phyloP scores from a whole-genome alignment of 2,797 vertebrate species.

The Mycteria americana region DNA sequence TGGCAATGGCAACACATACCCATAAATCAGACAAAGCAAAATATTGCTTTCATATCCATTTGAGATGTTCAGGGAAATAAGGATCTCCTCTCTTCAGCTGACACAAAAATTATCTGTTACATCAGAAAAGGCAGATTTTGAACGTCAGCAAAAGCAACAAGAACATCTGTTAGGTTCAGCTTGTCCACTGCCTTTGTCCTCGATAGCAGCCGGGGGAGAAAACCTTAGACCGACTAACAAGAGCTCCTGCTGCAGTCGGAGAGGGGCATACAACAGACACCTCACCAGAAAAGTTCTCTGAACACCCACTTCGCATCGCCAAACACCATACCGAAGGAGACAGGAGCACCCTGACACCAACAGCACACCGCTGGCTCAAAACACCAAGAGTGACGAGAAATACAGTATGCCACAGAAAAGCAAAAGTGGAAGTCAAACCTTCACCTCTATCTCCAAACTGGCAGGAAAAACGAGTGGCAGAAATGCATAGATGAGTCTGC shows the following conservation, averaged over 20 bases:
- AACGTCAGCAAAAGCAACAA: background rate
- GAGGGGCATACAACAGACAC: rapidly evolving
- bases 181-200: background rate
- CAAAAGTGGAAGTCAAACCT: background rate
- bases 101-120: background rate
- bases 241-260: background rate
- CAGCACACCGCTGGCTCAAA: background rate
- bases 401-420: background rate
- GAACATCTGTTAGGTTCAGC: background rate
- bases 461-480: background rate
- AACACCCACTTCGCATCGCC: background rate
- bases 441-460: rapidly evolving
- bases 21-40: conserved; percentile 33
- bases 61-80: conserved; percentile 31
- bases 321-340: rapidly evolving
- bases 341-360: background rate
- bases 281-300: background rate
- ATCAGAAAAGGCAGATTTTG: background rate
- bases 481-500: rapidly evolving
- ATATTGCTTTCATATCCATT: conserved; percentile 7
- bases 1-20: background rate
- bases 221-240: background rate
- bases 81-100: conserved; percentile 24
- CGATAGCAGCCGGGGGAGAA: rapidly evolving
- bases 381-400: background rate